Evolutionary conservation across 2,797 vertebrate species (phyloP), one percentile per base, ranked within the genome.

Genomic region (Lepus townsendii): DNA sequence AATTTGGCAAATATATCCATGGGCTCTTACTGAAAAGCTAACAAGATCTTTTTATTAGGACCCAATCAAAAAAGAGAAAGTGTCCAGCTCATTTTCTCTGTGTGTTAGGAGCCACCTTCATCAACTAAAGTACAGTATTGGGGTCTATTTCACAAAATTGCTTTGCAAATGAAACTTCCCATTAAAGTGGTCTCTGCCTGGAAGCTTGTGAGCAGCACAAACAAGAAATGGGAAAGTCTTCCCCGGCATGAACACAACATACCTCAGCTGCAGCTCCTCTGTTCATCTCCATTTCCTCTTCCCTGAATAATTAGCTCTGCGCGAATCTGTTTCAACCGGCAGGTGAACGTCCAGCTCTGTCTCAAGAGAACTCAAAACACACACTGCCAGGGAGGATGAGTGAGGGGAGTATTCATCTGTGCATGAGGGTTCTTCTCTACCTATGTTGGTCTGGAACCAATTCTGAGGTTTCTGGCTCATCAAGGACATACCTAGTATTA

Each of bases 251-350:
- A 85, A 47, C 3, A 30, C 9, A 32, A 57, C 60, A 38, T 50
- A 69, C 24, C 24, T 82, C 73, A 26, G 12, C 3, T 17, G 8
- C 42, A 42, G 50, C 54, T 42, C 47, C 38, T 82, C 63, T 32
- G 38, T 57, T 82, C 22, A 26, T 65, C 27, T 30, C 83, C 4
- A 79, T 14, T 71, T 91, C 52, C 16, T 87, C 69, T 87, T 65
- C 83, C 80, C 17, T 82, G 26, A 77, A 63, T 76, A 69, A 93
- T 47, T 78, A 86, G 47, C 22, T 63, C 78, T 79, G n/a, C 50
- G 76, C 30, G 72, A 72, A 79, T 83, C 66, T 92, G 50, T 90
- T 95, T 57, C 57, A 86, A 91, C 75, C 84, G 63, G 30, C 87
- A 83, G 60, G 68, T 47, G n/a, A 85, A 93, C 66, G 66, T 84